Percentiles rank a stretch among this genome's conserved stretches.
Conservation (phyloP, 2,113 vertebrate genomes). For the Mobula birostris region DNA sequence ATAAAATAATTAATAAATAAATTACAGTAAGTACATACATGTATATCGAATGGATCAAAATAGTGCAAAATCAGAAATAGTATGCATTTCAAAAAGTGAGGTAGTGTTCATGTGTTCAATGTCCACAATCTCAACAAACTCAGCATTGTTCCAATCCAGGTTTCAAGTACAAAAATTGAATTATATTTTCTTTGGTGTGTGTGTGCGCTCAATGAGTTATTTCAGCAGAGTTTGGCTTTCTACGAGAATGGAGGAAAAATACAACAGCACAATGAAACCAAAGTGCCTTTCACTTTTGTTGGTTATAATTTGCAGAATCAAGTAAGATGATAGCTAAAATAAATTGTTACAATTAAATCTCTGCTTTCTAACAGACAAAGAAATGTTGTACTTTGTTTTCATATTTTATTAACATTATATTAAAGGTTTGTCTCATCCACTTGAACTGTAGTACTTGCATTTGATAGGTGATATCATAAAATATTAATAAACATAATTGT, state of each 20-base stretch:
- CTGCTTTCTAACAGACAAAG: neutral
- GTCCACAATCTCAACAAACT: no score
- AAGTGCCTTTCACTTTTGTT: neutral
- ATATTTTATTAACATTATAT: neutral
- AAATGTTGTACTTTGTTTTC: neutral
- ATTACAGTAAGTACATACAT: no score
- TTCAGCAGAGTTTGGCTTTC: neutral
- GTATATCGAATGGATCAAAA: no score
- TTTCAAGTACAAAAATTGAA: neutral
- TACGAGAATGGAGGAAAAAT: neutral
- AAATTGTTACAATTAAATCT: neutral
- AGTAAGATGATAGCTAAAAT: neutral
- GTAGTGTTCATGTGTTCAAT: no score
- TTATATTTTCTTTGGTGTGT: neutral
- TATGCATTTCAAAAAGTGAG: no score
- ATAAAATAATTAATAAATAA: no score
- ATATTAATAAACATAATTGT: constrained; percentile 4
- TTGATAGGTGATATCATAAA: constrained; percentile 7
- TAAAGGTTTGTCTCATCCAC: neutral
- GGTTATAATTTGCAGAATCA: neutral
- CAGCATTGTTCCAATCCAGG: neutral
- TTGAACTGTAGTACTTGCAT: neutral
- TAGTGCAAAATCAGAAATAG: no score
- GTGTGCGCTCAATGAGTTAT: neutral
- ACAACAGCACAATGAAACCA: neutral